Evolutionary conservation across 1,140 invertebrate species (phyloP).

Genomic region (Wiebesia pumilae): DNA sequence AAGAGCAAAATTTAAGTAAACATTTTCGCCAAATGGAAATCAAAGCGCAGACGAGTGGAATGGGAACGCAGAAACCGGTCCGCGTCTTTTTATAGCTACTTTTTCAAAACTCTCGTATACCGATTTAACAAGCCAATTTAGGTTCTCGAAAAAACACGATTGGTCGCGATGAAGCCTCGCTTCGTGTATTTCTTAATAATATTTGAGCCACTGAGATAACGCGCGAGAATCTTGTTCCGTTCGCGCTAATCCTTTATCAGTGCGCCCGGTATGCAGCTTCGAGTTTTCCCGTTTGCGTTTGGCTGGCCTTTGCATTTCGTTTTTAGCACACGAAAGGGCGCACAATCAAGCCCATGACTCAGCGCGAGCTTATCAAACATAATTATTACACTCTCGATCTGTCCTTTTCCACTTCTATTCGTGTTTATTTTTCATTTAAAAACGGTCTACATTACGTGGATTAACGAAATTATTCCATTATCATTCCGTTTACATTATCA

Average conservation of each 20-base stretch:
- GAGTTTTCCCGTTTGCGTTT: no score
- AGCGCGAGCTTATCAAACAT: no score
- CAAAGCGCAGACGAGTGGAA: slow-evolving; percentile 11
- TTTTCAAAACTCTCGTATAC: neutral
- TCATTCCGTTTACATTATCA: no score
- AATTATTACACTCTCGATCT: no score
- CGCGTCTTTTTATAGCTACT: neutral
- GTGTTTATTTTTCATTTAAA: no score
- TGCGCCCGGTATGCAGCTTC: neutral
- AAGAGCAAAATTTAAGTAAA: slow-evolving; percentile 55
- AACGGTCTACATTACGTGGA: no score
- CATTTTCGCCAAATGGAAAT: slow-evolving; percentile 52
- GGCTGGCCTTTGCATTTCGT: no score
- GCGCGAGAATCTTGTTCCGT: neutral
- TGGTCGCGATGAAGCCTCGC: neutral
- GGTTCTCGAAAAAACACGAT: slow-evolving; percentile 2
- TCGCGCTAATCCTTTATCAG: neutral
- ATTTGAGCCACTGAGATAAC: neutral
- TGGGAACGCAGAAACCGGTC: slow-evolving; percentile 54
- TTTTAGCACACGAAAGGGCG: no score
- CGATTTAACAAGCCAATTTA: neutral
- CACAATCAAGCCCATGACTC: no score
- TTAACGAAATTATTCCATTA: no score
- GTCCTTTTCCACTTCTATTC: no score
- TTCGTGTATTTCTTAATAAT: no score